Evolutionary conservation across 2,888 invertebrate species (phyloP), one percentile per base, ranked within the genome.

Genomic region (Agelastica alni): DNA sequence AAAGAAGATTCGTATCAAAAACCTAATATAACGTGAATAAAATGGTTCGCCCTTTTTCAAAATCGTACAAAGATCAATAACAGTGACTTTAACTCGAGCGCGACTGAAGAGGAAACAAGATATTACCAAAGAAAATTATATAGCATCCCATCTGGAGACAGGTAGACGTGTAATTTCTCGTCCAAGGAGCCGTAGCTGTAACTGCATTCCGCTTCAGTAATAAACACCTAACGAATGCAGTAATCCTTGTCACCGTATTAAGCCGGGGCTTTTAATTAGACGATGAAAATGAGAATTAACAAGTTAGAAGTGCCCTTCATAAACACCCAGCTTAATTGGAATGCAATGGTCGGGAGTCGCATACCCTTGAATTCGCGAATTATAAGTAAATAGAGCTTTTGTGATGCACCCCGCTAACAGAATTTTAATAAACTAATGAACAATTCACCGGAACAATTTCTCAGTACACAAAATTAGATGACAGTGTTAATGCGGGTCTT

Each of bases 251-350:
- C 59, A 52, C 46, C 49, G 53, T 59, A 59, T 56, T 56, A 56
- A 52, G 54, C 53, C 49, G 18, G n/a, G n/a, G 52, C 18, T 51
- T 62, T 57, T 62, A 60, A 62, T 62, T 60, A 59, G 56, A 58
- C 18, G 22, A 49, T 41, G 49, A 41, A 47, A 49, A 58, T 43
- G 43, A 16, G 48, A 48, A 58, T 60, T 58, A 58, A 51, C 51
- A 53, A 51, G 41, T 45, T 48, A 54, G 46, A 57, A 61, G 32
- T 32, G 32, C 22, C 14, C 32, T 41, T 10, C 48, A 48, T 48
- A 31, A 48, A 48, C 41, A 32, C 49, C 10, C n/a, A 20, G 10
- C 20, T 22, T 28, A 53, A 53, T 51, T 51, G 44, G 51, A 53
- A 53, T 46, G 41, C 41, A 22, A 32, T 46, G 46, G 46, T 46